Conservation (phyloP, 2,797 vertebrate genomes). For the Geotrypetes seraphini region DNA sequence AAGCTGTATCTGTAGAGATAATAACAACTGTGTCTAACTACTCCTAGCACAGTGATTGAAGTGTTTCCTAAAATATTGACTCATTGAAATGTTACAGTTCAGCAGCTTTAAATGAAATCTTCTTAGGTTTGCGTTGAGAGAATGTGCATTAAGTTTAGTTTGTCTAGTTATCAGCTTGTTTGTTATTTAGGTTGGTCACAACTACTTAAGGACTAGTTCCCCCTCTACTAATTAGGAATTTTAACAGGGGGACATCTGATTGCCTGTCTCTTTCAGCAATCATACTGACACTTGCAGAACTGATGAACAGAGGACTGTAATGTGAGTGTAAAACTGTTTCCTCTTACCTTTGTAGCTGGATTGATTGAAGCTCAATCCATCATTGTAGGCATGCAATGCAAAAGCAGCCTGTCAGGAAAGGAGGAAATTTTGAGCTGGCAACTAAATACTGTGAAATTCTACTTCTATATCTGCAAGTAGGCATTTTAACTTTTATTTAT, state of each 20-base stretch:
- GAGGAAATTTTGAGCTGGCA: slow-evolving; percentile 6
- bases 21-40: slow-evolving; percentile 29
- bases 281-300: no score
- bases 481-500: no score
- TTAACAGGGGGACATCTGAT: no score
- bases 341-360: not conserved
- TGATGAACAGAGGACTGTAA: not conserved
- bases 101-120: not conserved
- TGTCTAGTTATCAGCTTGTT: not conserved
- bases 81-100: slow-evolving; percentile 18
- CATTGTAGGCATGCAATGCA: not conserved
- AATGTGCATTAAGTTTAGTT: slow-evolving; percentile 5
- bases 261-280: no score
- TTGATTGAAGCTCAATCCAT: not conserved
- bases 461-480: no score
- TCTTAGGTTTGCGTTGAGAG: slow-evolving; percentile 4
- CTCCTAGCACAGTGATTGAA: slow-evolving; percentile 32
- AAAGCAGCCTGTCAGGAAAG: not conserved
- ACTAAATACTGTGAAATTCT: no score
- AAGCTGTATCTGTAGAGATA: slow-evolving; percentile 38
- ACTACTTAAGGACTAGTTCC: not conserved
- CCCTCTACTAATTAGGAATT: no score
- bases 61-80: slow-evolving; percentile 35
- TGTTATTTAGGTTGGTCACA: not conserved
- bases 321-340: not conserved